These are phyloP conservation scores for mouse (Mus musculus) DNA, from an alignment of 2,113 vertebrate species.

Conservation along the genomic window DNA sequence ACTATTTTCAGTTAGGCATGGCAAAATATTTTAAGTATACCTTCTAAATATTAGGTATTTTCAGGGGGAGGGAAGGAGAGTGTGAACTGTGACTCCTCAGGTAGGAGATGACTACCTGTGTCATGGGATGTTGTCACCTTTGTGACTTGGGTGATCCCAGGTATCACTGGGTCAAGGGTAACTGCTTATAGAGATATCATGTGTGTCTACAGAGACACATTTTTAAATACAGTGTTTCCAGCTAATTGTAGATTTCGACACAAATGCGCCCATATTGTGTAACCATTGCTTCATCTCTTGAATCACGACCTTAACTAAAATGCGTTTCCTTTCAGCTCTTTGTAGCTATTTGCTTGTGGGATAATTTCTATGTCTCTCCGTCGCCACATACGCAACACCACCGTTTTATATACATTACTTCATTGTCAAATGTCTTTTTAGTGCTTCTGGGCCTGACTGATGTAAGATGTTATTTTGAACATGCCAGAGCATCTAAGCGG, in stretches of 20 bases:
- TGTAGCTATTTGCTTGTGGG: constrained; percentile 75
- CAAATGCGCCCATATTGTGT: constrained; percentile 55
- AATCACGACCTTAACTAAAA: constrained; percentile 69
- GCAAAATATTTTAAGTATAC: background rate
- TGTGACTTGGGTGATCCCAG: constrained; percentile 29
- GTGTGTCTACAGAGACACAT: background rate
- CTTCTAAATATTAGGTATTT: constrained; percentile 28
- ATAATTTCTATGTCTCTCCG: constrained; percentile 78
- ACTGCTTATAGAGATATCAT: constrained; percentile 37
- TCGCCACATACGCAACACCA: constrained; percentile 73
- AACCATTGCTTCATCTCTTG: constrained; percentile 68
- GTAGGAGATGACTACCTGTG: background rate
- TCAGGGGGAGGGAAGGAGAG: constrained; percentile 22
- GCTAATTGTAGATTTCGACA: constrained; percentile 10
- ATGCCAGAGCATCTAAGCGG: constrained; percentile 87
- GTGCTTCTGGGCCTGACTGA: constrained; percentile 88
- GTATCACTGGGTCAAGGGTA: constrained; percentile 19
- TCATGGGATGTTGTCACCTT: background rate
- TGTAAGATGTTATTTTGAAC: constrained; percentile 91
- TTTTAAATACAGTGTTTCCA: constrained; percentile 70
- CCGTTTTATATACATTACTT: constrained; percentile 77
- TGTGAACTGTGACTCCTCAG: background rate
- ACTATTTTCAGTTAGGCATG: background rate
- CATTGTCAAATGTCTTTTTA: constrained; percentile 83
- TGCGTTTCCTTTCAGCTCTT: constrained; percentile 64